Percentiles rank a stretch among this genome's conserved stretches.
Conservation (phyloP, 1,140 invertebrate species). For the Pristionchus pacificus region DNA sequence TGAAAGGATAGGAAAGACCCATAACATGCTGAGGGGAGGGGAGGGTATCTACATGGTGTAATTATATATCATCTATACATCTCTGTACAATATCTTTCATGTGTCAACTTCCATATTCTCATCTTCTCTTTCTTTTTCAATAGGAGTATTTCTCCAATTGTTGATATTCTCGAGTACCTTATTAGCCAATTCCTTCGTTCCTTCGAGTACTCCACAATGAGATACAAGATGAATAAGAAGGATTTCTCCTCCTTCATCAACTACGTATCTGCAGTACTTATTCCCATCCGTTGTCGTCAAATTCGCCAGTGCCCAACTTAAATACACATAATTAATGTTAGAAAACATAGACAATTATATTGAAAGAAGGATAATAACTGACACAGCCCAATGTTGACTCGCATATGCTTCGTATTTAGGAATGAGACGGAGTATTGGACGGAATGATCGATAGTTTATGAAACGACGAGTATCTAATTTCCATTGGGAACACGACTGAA, state of each 20-base stretch:
- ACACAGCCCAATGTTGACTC: slow-evolving; percentile 46
- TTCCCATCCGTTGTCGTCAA: slow-evolving; percentile 70
- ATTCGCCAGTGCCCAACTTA: slow-evolving; percentile 84
- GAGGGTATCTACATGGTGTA: no score
- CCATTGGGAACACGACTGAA: slow-evolving; percentile 78
- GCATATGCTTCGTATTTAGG: slow-evolving; percentile 46
- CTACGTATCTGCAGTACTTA: slow-evolving; percentile 82
- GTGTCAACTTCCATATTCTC: no score
- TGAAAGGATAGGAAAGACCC: no score
- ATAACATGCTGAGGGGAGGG: no score
- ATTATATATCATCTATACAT: no score
- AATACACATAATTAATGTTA: no score
- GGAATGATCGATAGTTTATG: slow-evolving; percentile 80
- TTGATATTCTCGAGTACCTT: slow-evolving; percentile 35
- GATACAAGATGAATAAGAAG: background rate
- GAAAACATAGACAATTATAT: background rate
- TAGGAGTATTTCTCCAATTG: slow-evolving; percentile 7
- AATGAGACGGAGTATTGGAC: slow-evolving; percentile 46
- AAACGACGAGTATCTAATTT: slow-evolving; percentile 78
- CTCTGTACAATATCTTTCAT: no score
- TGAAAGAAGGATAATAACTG: background rate
- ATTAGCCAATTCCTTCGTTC: slow-evolving; percentile 26
- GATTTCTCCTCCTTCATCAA: slow-evolving; percentile 72
- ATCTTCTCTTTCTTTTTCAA: no score
- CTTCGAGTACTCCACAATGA: slow-evolving; percentile 20